Base-by-base conservation (phyloP, 2,888 invertebrate genomes). In the Agrochola lychnidis region DNA sequence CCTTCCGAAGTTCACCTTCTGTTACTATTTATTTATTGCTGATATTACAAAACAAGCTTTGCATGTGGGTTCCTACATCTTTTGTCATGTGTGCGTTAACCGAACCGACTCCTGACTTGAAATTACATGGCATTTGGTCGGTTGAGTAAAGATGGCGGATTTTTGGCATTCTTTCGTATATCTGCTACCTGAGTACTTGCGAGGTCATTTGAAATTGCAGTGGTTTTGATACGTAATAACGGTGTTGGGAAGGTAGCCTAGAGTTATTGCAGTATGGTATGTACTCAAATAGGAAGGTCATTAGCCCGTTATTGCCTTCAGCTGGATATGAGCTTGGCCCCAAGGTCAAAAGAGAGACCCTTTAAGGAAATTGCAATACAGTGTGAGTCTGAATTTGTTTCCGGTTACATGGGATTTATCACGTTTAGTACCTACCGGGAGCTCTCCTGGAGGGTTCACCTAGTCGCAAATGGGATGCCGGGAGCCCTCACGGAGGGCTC, bases 41-140 rank as follows among this genome's bases (percentile, higher is more conserved):
- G 6, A 6, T 71, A 69, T 85, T 83, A 72, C 83, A 71, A 83
- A 83, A 86, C 85, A 67, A 81, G 81, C 67, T 87, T 86, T 85
- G 84, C 73, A 75, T 81, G 78, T 73, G 76, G 75, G 42, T 76
- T 66, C 69, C 71, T 53, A 14, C 40, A 73, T 83, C 69, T 82
- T 75, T 81, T 85, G 85, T 85, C 71, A 61, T 73, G 83, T 76
- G 84, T 76, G 79, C 71, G 57, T 73, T 75, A 30, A 62, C 61
- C 51, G 51, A 76, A 56, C 63, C 63, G 78, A 82, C 78, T 83
- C 45, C 86, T 78, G 71, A 70, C 69, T 85, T 73, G 45, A 74
- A 70, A 75, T 57, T 61, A 77, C 69, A 73, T 83, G 76, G 70
- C 76, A 72, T 79, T 85, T 73, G 59, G 48, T 62, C 71, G 68